phyloP scores from a whole-genome alignment of 2,888 invertebrate genomes.

The Drosophila prostipennis region DNA sequence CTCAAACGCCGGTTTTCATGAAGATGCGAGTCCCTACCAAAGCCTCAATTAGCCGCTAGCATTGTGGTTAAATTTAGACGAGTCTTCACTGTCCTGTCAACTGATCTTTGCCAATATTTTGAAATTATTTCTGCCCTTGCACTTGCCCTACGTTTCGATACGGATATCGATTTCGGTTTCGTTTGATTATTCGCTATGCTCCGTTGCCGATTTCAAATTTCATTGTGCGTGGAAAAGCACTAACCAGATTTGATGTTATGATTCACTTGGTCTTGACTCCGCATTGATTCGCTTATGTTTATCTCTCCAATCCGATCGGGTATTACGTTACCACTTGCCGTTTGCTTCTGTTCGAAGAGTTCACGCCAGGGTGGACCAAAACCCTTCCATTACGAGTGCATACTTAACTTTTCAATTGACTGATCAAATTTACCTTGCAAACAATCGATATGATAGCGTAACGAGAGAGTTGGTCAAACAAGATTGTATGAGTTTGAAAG shows the following conservation, averaged over 20 bases:
- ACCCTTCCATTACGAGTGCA: slow-evolving; percentile 19
- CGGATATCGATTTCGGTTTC: slow-evolving; percentile 45
- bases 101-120: slow-evolving; percentile 15
- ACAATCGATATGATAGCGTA: slow-evolving; percentile 35
- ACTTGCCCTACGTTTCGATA: slow-evolving; percentile 32
- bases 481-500: neutral
- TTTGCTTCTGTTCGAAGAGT: slow-evolving; percentile 24
- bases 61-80: slow-evolving; percentile 45
- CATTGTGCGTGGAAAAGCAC: slow-evolving; percentile 36
- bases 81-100: slow-evolving; percentile 22
- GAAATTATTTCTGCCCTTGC: slow-evolving; percentile 38
- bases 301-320: slow-evolving; percentile 21
- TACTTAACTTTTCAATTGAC: slow-evolving; percentile 27
- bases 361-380: slow-evolving; percentile 24
- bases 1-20: slow-evolving; percentile 8
- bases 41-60: slow-evolving; percentile 39
- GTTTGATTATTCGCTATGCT: slow-evolving; percentile 38
- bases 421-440: slow-evolving; percentile 39
- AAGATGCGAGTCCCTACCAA: slow-evolving; percentile 16
- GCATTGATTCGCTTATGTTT: slow-evolving; percentile 14
- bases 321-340: slow-evolving; percentile 58
- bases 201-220: slow-evolving; percentile 33
- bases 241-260: slow-evolving; percentile 37
- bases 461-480: slow-evolving; percentile 22
- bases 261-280: slow-evolving; percentile 30